A percentile compares a stretch with the other conserved stretches of the same genome.
phyloP scores from a whole-genome alignment of 2,888 invertebrate genomes.

The Isotomurus palustris region DNA sequence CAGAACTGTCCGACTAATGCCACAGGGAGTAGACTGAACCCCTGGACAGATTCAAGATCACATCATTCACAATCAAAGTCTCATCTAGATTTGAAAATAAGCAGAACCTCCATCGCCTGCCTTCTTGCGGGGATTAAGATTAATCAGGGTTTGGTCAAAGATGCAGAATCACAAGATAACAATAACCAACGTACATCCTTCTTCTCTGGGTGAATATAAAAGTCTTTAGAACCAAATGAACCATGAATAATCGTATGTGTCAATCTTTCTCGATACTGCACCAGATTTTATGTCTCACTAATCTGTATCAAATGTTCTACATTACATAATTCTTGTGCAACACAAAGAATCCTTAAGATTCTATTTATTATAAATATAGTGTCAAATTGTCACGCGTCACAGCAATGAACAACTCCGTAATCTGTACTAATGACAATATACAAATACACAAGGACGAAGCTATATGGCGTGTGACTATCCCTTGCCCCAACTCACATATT shows the following conservation, averaged over 20 bases:
- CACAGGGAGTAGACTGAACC: too few relatives aligned
- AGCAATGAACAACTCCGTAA: too few relatives aligned
- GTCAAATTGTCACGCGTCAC: constrained; percentile 11
- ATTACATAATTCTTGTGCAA: not conserved
- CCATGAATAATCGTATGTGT: constrained; percentile 1
- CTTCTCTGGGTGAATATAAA: not conserved
- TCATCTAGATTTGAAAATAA: not conserved
- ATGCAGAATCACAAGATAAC: not conserved
- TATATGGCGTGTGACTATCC: too few relatives aligned
- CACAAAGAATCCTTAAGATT: not conserved
- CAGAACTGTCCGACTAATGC: too few relatives aligned
- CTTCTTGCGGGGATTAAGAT: constrained; percentile 4
- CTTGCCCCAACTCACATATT: too few relatives aligned
- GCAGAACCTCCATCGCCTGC: too few relatives aligned
- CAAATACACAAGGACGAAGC: too few relatives aligned
- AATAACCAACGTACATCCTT: too few relatives aligned
- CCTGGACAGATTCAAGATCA: constrained; percentile 35
- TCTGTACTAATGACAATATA: too few relatives aligned
- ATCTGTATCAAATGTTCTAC: not conserved
- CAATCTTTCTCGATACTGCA: not conserved
- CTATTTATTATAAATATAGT: not conserved
- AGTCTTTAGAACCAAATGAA: not conserved
- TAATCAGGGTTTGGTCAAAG: not conserved
- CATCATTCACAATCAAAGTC: constrained; percentile 27
- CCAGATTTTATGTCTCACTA: too few relatives aligned